These are phyloP conservation scores for Pionites leucogaster DNA, from an alignment of 2,113 vertebrate genomes.

Conservation along the genomic window DNA sequence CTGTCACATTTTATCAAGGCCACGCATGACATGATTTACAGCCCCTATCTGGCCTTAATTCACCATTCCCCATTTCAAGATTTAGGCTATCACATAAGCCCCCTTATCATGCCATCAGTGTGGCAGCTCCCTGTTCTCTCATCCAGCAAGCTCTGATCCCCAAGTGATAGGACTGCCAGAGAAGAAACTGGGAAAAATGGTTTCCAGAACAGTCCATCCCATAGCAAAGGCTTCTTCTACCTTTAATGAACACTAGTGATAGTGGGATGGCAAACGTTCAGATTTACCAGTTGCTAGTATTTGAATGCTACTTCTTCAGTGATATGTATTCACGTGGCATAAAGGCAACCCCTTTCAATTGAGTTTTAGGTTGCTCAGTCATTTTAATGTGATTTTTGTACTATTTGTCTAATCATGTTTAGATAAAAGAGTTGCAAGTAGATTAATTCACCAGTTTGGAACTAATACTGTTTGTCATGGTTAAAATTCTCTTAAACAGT, in stretches of 20 bases:
- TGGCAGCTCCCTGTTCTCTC: not conserved
- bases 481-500: not conserved
- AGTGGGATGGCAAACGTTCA: not conserved
- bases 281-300: not conserved
- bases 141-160: not conserved
- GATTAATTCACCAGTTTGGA: not conserved
- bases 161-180: not conserved
- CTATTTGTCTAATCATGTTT: not conserved
- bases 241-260: not conserved
- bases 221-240: not conserved
- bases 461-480: not conserved
- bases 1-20: not conserved
- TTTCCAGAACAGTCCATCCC: not conserved
- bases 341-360: fast-evolving
- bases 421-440: not conserved
- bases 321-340: not conserved
- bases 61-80: not conserved
- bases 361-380: not conserved
- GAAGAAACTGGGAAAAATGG: not conserved
- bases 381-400: not conserved
- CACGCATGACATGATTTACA: not conserved
- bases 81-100: not conserved
- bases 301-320: not conserved
- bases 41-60: not conserved
- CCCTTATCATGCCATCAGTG: not conserved